Base-by-base conservation (phyloP, 2,888 invertebrate genomes). In the Noctua janthina region DNA sequence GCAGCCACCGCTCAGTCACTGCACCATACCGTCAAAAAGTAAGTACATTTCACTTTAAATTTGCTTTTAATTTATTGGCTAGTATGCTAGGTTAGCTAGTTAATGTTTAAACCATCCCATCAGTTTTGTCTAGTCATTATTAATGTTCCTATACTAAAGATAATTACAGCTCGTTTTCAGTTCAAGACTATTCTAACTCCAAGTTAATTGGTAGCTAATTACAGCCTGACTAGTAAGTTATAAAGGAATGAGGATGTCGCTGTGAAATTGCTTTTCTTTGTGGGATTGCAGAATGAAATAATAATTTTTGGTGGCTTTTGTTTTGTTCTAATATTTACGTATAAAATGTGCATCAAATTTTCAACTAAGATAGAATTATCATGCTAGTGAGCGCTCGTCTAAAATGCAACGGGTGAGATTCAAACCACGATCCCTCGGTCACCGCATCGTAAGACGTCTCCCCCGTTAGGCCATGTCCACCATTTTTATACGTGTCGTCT, bases 81-180 rank as follows among this genome's bases (percentile, higher is more conserved):
- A 39, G 23, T 62, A 29, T 62, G 29, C 15, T 62, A 23, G 23
- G 23, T 29, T 29, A 29, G 29, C 6, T 15, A 29, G 62, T 62
- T 29, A 29, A 15, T 62, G 62, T 56, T 15, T 29, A 29, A 62
- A 62, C 67, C 17, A 15, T 67, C 35, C 78, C n/a, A 23, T 29
- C 15, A 68, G 66, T 78, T 78, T 78, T 29, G 46, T 20, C 23
- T 59, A 67, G 67, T n/a, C 8, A 54, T 51, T 39, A 78, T 23
- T 54, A 77, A 68, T 43, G 39, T n/a, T 56, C 29, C 4, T 23
- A 43, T 17, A 23, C 10, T 10, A 29, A 43, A 35, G n/a, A 51
- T 49, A 76, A 76, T 59, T 49, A 8, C 46, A 46, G 43, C 1
- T 8, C 17, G 17, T 59, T 76, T 74, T 35, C 46, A 76, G 29